Evolutionary conservation across 1,140 invertebrate genomes (phyloP).

Genomic region (Leptestheria dahalacensis): DNA sequence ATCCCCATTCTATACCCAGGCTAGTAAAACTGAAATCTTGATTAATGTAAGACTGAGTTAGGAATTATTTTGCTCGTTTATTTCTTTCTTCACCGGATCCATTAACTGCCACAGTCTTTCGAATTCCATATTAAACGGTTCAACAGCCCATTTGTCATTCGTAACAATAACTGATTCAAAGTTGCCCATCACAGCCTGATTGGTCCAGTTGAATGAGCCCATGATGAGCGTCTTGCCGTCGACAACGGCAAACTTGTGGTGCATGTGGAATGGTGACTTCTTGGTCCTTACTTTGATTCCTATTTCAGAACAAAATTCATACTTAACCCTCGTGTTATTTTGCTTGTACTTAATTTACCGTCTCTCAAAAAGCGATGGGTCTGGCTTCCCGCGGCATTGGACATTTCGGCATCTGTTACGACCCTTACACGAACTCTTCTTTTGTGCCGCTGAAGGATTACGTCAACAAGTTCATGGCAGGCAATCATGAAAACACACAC

Average conservation of each 20-base stretch:
- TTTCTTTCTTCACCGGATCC: conserved; percentile 1
- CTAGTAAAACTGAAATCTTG: neutral
- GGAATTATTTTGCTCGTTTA: neutral
- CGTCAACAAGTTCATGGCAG: conserved; percentile 37
- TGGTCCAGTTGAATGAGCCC: conserved; percentile 62
- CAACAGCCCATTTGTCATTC: conserved; percentile 27
- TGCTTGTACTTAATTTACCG: conserved; percentile 32
- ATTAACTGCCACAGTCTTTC: conserved; percentile 29
- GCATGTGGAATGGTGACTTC: conserved; percentile 40
- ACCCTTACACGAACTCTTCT: conserved; percentile 43
- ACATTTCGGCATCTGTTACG: conserved; percentile 45
- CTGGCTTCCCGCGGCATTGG: conserved; percentile 37
- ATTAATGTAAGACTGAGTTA: too few species aligned
- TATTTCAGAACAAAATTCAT: conserved; percentile 20
- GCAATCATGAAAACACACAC: conserved; percentile 56
- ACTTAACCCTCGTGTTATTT: too few species aligned
- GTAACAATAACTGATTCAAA: conserved; percentile 35
- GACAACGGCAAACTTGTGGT: conserved; percentile 60
- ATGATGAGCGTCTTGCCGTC: conserved; percentile 45
- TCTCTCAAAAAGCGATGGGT: conserved; percentile 37
- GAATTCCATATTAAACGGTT: conserved; percentile 29
- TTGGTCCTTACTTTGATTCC: conserved; percentile 34
- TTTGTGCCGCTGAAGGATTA: conserved; percentile 38
- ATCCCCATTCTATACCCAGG: too few species aligned
- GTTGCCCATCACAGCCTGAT: conserved; percentile 50